These are phyloP conservation scores for Pipra filicauda DNA, from an alignment of 2,113 vertebrate species.

Conservation along the genomic window DNA sequence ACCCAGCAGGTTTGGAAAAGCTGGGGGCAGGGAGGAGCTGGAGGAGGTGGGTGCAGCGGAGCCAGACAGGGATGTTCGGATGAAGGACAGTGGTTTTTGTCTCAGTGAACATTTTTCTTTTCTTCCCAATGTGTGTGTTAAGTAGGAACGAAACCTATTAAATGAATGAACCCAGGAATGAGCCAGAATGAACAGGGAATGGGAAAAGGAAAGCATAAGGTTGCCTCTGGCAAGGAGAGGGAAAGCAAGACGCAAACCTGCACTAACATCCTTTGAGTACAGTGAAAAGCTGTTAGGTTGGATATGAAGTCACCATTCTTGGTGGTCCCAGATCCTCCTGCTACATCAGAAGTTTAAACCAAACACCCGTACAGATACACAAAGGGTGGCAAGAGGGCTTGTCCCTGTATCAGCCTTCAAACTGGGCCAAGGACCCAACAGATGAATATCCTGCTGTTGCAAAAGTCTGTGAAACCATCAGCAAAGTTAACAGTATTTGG, in stretches of 20 bases:
- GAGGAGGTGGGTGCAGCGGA: constrained; percentile 8
- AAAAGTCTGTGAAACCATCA: background rate
- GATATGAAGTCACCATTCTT: background rate
- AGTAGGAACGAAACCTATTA: background rate
- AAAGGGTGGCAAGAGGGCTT: background rate
- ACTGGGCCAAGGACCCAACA: background rate
- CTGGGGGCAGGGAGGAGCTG: constrained; percentile 30
- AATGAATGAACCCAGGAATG: background rate
- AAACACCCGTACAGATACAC: background rate
- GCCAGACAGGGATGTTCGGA: background rate
- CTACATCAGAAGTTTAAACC: background rate
- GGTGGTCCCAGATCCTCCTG: background rate
- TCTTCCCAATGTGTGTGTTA: background rate
- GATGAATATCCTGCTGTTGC: background rate
- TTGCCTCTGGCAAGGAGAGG: background rate
- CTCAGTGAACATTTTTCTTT: background rate
- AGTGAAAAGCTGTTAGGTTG: background rate
- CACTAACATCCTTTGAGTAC: background rate
- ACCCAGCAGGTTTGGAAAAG: constrained; percentile 35
- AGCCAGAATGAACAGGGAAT: background rate
- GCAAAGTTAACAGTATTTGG: background rate
- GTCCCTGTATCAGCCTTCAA: background rate
- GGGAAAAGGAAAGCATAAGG: background rate
- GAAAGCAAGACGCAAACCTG: background rate
- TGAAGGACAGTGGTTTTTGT: constrained; percentile 20